Base-by-base conservation (phyloP, 2,113 vertebrate genomes). In the Ammodramus savannarum region DNA sequence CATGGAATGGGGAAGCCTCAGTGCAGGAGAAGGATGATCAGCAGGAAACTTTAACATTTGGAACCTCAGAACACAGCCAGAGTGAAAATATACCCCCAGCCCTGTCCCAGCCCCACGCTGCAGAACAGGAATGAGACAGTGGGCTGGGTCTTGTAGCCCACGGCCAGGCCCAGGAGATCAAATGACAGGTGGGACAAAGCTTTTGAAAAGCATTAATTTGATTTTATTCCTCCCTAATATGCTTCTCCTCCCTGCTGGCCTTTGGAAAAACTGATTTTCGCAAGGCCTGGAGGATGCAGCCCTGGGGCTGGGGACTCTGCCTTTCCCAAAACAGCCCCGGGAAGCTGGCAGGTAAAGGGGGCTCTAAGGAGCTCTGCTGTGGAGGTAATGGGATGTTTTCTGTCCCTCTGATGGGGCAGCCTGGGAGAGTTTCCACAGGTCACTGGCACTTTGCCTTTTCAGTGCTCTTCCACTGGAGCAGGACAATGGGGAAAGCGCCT, bases 401-500 rank as follows among this genome's bases (percentile, higher is more conserved):
- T 76, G 13, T 34, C 23, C 44, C 14, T 57, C 61, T 46, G 63
- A 75, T 11, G 46, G 80, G 78, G 51, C 74, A 91, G 91, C 66
- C 93, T 95, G 93, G 87, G 89, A 95, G 89, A 82, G 46, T 95
- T 97, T 93, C 93, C 59, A 69, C 85, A 95, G 91, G 91, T 94
- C 95, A 91, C 59, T 85, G 78, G 63, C 90, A 76, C 89, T 96
- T 87, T 48, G 87, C 87, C 93, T 94, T 95, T 89, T 96, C 85
- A 59, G 85, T 16, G 63, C 85, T 91, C 63, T 96, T 87, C 78
- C 71, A 83, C 78, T 77, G 89, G 27, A 80, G 71, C 8, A 1
- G 89, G 75, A 96, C 96, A 96, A 96, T 89, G 72, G 85, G 59
- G 63, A 95, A 93, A 91, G 62, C 0, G 32, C 71, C 89, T 97